Evolutionary conservation across 2,888 invertebrate genomes (phyloP), one percentile per base, ranked within the genome.

Genomic region (Mesorhabditis sp.): DNA sequence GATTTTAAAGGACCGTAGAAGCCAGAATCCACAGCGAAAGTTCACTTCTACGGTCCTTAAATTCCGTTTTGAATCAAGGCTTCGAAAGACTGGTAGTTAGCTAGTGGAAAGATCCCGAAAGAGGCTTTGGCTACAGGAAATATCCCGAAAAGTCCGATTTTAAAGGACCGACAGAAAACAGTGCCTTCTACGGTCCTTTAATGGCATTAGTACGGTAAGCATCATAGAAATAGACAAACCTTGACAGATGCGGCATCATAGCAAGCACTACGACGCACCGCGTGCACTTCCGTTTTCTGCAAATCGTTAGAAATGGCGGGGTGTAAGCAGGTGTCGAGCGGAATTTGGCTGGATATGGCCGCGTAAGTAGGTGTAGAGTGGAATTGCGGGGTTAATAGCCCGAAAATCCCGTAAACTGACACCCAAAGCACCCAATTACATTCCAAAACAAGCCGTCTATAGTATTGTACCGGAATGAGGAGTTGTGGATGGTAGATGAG

Each of bases 401-500:
- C 28, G 28, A 28, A 28, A 28, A 28, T 28, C 28, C 28, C 28
- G 28, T 28, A 28, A 28, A 28, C 28, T 28, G 28, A 28, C 28
- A 28, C 28, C 28, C 28, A 28, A 28, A 28, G 28, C 28, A 28
- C 28, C 28, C 28, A 28, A 28, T 28, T 28, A 28, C 28, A 28
- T 10, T 28, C 64, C n/a, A 41, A 15, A 15, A 15, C 7, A 63
- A 28, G 43, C 44, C 66, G 45, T 13, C 13, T 13, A 58, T 7
- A 15, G 50, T 69, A 71, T 64, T n/a, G 7, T 43, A 83, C 81
- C 4, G 83, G 84, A 44, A 81, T 65, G 5, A 70, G 68, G n/a
- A 77, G 75, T 42, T 76, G 72, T 13, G 83, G 83, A 78, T 85
- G 85, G 62, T 76, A 83, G 61, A 84, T 70, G 43, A 83, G 74